Evolutionary conservation across 92 coral and sea anemone species (phyloP).

Genomic region (Galaxea fascicularis): DNA sequence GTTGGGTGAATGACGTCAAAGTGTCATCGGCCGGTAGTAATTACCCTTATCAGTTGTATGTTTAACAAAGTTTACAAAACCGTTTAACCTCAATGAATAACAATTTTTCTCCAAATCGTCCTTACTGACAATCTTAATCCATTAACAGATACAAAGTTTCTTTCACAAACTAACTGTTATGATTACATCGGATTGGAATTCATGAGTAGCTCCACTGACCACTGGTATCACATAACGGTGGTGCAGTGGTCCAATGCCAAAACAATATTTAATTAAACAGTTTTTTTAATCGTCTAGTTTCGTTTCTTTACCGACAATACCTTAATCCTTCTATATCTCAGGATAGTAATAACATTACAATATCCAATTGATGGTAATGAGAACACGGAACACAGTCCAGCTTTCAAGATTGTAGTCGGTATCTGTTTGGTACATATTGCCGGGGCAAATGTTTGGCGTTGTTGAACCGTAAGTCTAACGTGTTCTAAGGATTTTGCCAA

Average conservation of each 20-base stretch:
- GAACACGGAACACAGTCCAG: no score
- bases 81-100: slow-evolving; percentile 23
- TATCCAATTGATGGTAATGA: no score
- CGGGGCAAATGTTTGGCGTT: no score
- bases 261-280: no score
- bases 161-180: not conserved
- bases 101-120: not conserved
- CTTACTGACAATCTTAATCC: not conserved
- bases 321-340: no score
- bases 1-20: not conserved
- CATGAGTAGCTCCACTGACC: not conserved
- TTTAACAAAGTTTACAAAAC: not conserved
- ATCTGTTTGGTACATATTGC: no score
- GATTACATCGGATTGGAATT: not conserved
- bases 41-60: not conserved
- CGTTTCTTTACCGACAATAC: no score
- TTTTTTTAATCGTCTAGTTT: no score
- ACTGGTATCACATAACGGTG: not conserved
- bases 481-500: no score
- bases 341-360: no score
- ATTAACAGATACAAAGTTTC: not conserved
- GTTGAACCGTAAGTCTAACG: no score
- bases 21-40: not conserved
- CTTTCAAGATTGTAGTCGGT: no score
- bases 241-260: not conserved